Conservation (phyloP, 2,113 vertebrate species). For the Spermophilus dauricus region DNA sequence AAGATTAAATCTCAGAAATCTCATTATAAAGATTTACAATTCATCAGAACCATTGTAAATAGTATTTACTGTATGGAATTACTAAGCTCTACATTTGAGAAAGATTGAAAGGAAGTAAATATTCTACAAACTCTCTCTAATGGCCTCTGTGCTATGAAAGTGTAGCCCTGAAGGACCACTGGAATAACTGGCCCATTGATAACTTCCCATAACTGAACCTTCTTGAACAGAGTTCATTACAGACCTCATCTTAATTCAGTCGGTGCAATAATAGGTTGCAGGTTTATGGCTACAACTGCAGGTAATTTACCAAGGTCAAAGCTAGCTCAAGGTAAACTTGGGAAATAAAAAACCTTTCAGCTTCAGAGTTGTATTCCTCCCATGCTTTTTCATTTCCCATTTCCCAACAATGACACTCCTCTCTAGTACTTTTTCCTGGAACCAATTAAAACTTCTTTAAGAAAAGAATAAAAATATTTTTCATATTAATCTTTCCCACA, state of each 20-base stretch:
- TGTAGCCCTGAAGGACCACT: not conserved
- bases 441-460: conserved; percentile 29
- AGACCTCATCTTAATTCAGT: conserved; percentile 64
- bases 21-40: conserved; percentile 41
- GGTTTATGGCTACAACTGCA: conserved; percentile 48
- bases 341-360: conserved; percentile 51
- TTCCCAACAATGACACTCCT: not conserved
- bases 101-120: conserved; percentile 31
- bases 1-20: conserved; percentile 8
- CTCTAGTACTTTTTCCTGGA: conserved; percentile 25
- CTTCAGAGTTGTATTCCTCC: not conserved
- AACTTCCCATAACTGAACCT: conserved; percentile 12
- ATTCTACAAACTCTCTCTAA: conserved; percentile 11
- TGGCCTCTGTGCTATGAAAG: not conserved
- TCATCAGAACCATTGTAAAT: not conserved
- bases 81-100: conserved; percentile 20
- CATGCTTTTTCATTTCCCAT: not conserved
- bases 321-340: conserved; percentile 48
- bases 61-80: not conserved
- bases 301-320: conserved; percentile 67
- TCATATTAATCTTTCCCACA: not conserved
- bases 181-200: conserved; percentile 8
- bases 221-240: conserved; percentile 31
- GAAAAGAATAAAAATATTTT: conserved; percentile 27
- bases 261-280: conserved; percentile 54